These are phyloP conservation scores for Sapajus apella DNA, from an alignment of 2,113 vertebrate genomes.

Conservation along the genomic window DNA sequence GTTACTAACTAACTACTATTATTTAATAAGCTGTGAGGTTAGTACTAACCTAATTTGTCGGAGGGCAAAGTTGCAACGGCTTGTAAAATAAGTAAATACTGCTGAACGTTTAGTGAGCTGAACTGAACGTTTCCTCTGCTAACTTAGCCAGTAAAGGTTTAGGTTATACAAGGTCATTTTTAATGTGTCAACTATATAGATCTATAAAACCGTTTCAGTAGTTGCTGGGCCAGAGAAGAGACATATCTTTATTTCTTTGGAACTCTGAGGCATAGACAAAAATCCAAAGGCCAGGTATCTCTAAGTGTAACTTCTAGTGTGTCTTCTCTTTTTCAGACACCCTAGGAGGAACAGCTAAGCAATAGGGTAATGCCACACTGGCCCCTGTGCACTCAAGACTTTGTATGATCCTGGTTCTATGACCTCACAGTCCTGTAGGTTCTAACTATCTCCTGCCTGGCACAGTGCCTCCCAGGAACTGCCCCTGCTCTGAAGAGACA, in stretches of 20 bases:
- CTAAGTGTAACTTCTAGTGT: not conserved
- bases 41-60: not conserved
- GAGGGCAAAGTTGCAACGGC: not conserved
- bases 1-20: not conserved
- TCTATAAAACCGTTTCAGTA: not conserved
- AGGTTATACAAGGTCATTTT: not conserved
- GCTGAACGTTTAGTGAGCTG: not conserved
- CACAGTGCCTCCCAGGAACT: not conserved
- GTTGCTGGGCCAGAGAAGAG: not conserved
- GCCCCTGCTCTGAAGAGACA: too few relatives aligned
- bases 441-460: not conserved
- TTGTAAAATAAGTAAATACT: constrained; percentile 11
- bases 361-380: not conserved
- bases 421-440: not conserved
- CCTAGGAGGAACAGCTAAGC: not conserved
- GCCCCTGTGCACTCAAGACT: not conserved
- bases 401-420: not conserved
- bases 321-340: not conserved
- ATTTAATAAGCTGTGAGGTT: too few relatives aligned
- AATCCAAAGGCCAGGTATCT: not conserved
- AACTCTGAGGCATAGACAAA: not conserved
- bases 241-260: not conserved
- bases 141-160: not conserved
- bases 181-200: not conserved
- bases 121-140: not conserved